Evolutionary conservation across 2,113 vertebrate genomes (phyloP), one percentile per base, ranked within the genome.

Genomic region (Leuciscus idus): DNA sequence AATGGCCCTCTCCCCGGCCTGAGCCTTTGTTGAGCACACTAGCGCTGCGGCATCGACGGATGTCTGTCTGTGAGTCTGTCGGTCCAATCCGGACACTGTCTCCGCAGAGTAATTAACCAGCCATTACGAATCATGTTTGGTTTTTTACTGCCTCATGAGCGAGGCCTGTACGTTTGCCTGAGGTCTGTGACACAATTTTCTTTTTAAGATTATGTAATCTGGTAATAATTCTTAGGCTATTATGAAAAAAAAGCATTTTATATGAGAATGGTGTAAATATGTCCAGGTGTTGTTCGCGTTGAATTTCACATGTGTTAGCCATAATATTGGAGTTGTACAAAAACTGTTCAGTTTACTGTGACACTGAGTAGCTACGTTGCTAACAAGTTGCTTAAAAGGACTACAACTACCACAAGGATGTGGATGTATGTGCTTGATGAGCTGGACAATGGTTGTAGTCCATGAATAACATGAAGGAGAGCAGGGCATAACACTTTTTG

Each of bases 1-100:
- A 86, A 83, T 87, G 88, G 90, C 90, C 92, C 91, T 90, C 87
- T 90, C 85, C 62, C 83, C 88, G 92, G 91, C 89, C 91, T 75
- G 89, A 85, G 89, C 87, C 88, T 87, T 81, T 83, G 87, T 85
- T 90, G 68, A 84, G 82, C 75, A 64, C 59, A 36, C 59, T 28
- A 7, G 28, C 90, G 88, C 86, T 91, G 90, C 89, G 64, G 90
- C 85, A 89, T 43, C 55, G 86, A 80, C 72, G 84, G 64, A 57
- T 82, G 90, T 81, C 89, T 91, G 82, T 88, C 87, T 57, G 55
- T 43, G 72, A 76, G 87, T 89, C 91, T 89, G 88, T 90, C 86
- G 80, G 88, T 89, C 90, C 81, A 81, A 59, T 82, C 66, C 68
- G 33, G 81, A 78, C 46, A 48, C 36, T 52, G 80, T 83, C 64